Evolutionary conservation across 37 sponge, comb jelly and placozoan genomes (phyloP).

Genomic region (Agelas oroides): DNA sequence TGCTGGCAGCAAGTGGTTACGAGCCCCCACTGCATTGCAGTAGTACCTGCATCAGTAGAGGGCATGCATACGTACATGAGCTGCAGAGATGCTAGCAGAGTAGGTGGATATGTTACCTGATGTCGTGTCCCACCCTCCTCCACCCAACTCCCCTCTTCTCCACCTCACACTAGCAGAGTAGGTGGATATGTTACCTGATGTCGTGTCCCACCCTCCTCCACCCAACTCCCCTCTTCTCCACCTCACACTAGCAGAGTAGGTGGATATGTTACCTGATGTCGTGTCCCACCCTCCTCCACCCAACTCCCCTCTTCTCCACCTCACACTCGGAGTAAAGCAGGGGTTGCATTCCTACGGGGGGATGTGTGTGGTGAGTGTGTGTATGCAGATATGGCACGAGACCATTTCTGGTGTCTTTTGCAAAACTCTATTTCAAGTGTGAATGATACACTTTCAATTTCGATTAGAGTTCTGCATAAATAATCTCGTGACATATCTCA

Average conservation of each 20-base stretch:
- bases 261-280: slow-evolving; percentile 67
- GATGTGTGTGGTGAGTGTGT: background rate
- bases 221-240: slow-evolving; percentile 20
- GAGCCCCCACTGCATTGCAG: too few species aligned
- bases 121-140: slow-evolving; percentile 72
- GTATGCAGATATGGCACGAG: too few species aligned
- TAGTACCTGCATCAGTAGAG: too few species aligned
- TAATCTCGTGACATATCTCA: too few species aligned
- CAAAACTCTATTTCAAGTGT: too few species aligned
- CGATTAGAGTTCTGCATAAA: too few species aligned
- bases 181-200: slow-evolving; percentile 71
- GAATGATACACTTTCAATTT: too few species aligned
- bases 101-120: slow-evolving; percentile 44
- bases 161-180: slow-evolving; percentile 71
- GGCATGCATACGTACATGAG: too few species aligned
- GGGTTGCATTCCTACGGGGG: slow-evolving; percentile 79
- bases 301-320: slow-evolving; percentile 19
- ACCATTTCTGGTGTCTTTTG: too few species aligned
- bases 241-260: slow-evolving; percentile 75
- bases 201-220: slow-evolving; percentile 79
- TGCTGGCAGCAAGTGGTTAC: too few species aligned
- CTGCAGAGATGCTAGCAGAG: background rate
- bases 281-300: slow-evolving; percentile 80
- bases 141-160: slow-evolving; percentile 50
- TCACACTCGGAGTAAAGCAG: slow-evolving; percentile 84